Evolutionary conservation across 2,888 invertebrate genomes (phyloP).

Genomic region (Antheraea yamamai): DNA sequence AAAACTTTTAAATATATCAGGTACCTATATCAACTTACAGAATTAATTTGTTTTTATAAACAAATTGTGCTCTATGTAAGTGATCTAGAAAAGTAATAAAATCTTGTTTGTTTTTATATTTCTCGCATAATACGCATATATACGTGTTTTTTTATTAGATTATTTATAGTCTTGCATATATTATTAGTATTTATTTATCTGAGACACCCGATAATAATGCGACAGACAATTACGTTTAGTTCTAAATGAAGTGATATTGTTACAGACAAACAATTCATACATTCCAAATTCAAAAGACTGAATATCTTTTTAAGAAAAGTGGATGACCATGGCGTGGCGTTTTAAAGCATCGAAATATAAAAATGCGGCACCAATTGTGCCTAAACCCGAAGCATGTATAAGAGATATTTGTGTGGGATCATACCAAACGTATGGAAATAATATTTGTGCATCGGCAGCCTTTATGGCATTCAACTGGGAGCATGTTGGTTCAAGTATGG

Average conservation of each 20-base stretch:
- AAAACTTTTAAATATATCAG: slow-evolving; percentile 38
- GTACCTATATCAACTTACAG: slow-evolving; percentile 21
- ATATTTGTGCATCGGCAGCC: slow-evolving; percentile 94
- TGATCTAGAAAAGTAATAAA: not conserved
- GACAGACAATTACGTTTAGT: not conserved
- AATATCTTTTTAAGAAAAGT: slow-evolving; percentile 58
- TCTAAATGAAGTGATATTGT: slow-evolving; percentile 29
- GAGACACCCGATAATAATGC: not conserved
- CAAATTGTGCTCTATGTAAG: slow-evolving; percentile 30
- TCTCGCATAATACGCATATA: not conserved
- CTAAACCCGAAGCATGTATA: slow-evolving; percentile 95
- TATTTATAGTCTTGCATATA: not conserved
- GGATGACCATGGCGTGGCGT: slow-evolving; percentile 91
- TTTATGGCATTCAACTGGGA: slow-evolving; percentile 98
- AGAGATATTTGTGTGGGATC: slow-evolving; percentile 95
- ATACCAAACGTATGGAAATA: slow-evolving; percentile 97
- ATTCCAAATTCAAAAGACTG: slow-evolving; percentile 78
- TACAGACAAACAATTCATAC: slow-evolving; percentile 58
- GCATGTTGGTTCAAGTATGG: slow-evolving; percentile 94
- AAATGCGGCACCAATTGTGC: slow-evolving; percentile 97
- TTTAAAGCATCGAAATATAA: slow-evolving; percentile 99
- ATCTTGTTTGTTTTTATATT: not conserved
- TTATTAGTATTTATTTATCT: not conserved
- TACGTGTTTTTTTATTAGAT: slow-evolving; percentile 10
- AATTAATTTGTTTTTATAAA: slow-evolving; percentile 21